Conservation (phyloP, 2,113 vertebrate genomes). For the Tenebrosternarchus preto region DNA sequence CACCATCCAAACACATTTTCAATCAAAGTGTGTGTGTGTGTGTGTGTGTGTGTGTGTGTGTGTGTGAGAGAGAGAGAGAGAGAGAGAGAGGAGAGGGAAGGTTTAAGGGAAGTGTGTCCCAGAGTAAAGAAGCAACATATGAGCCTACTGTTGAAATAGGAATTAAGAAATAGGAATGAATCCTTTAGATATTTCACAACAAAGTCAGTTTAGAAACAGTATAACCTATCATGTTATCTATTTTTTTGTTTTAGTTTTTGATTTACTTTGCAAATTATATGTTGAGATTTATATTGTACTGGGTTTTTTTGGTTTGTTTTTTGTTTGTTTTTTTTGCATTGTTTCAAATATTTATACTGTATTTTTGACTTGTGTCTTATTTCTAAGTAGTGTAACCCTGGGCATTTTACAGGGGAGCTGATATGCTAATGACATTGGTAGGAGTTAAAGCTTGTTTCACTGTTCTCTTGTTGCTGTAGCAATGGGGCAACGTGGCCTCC, state of each 20-base stretch:
- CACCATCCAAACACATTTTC: neutral
- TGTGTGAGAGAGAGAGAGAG: too few species aligned
- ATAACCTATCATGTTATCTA: too few species aligned
- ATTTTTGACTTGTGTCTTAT: slow-evolving; percentile 28
- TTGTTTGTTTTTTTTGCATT: neutral
- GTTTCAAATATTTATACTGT: neutral
- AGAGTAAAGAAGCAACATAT: neutral
- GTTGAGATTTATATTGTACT: neutral
- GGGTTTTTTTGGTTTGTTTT: neutral
- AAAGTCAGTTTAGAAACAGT: neutral
- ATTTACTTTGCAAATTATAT: neutral
- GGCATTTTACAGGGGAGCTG: slow-evolving; percentile 15
- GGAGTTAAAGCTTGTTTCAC: slow-evolving; percentile 43
- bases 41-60: too few species aligned
- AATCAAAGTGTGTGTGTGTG: too few species aligned
- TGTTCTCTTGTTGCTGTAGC: slow-evolving; percentile 71
- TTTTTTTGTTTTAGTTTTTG: neutral
- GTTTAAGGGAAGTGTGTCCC: slow-evolving; percentile 18
- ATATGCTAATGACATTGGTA: slow-evolving; percentile 51
- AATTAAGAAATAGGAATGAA: neutral
- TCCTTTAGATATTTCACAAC: neutral
- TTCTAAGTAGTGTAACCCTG: slow-evolving; percentile 16
- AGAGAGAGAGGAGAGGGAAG: neutral
- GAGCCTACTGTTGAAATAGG: neutral
- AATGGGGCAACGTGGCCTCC: slow-evolving; percentile 86